Percentiles rank a stretch among this genome's conserved stretches.
Conservation (phyloP, 2,797 vertebrate genomes). For the Sparus aurata region DNA sequence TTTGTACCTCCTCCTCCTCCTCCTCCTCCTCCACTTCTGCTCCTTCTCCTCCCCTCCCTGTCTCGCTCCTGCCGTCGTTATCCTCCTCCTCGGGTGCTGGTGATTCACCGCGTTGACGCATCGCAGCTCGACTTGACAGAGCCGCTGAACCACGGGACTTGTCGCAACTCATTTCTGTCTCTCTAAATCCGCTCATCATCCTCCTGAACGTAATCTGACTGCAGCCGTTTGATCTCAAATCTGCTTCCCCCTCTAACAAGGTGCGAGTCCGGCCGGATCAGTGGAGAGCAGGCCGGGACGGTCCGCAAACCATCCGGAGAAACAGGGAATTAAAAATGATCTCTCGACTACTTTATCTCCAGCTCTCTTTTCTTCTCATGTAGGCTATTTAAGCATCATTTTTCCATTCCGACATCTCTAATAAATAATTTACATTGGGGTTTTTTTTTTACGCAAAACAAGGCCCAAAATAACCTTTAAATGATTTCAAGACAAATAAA, state of each 20-base stretch:
- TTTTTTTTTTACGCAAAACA: too few relatives aligned
- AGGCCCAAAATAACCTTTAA: too few relatives aligned
- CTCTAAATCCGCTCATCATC: conserved; percentile 42
- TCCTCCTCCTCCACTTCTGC: conserved; percentile 55
- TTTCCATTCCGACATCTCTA: too few relatives aligned
- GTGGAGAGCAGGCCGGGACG: conserved; percentile 35
- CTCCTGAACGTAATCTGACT: conserved; percentile 29
- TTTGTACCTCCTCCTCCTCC: conserved; percentile 80
- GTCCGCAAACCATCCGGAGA: conserved; percentile 35
- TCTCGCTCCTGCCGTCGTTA: conserved; percentile 66
- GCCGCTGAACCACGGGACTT: conserved; percentile 80
- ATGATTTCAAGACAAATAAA: too few relatives aligned
- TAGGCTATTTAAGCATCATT: too few relatives aligned
- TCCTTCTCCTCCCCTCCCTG: conserved; percentile 56
- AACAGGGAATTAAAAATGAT: conserved; percentile 4
- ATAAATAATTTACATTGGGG: too few relatives aligned
- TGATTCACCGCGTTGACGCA: conserved; percentile 86
- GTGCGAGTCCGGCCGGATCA: conserved; percentile 49
- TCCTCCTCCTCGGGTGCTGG: conserved; percentile 68
- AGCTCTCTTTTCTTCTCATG: not conserved
- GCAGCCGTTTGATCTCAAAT: conserved; percentile 76
- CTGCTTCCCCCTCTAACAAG: conserved; percentile 53
- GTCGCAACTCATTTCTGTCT: conserved; percentile 75
- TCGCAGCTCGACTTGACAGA: conserved; percentile 73
- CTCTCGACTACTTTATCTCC: not conserved